phyloP scores from a whole-genome alignment of 2,888 invertebrate genomes.

The Argyresthia goedartella region DNA sequence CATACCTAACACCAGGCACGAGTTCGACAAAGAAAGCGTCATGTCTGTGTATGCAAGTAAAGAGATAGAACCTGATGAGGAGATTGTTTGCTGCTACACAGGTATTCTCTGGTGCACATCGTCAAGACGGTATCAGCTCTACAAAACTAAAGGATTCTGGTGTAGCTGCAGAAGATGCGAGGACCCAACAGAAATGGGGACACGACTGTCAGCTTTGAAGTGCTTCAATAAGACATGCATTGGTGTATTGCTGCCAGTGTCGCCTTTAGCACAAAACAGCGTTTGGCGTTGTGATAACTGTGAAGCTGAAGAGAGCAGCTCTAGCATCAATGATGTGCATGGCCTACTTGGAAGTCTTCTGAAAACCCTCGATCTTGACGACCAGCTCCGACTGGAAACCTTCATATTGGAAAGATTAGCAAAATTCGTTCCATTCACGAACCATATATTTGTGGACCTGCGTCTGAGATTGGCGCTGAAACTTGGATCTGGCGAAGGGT shows the following conservation, averaged over 20 bases:
- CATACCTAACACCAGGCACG: slow-evolving; percentile 75
- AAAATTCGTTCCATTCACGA: slow-evolving; percentile 42
- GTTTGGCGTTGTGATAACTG: slow-evolving; percentile 73
- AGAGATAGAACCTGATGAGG: slow-evolving; percentile 69
- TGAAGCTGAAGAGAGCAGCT: slow-evolving; percentile 29
- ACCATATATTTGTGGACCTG: slow-evolving; percentile 50
- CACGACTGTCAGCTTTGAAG: slow-evolving; percentile 62
- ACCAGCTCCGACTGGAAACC: slow-evolving; percentile 54
- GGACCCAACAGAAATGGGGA: slow-evolving; percentile 74
- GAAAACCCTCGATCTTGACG: slow-evolving; percentile 50
- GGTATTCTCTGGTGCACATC: slow-evolving; percentile 77
- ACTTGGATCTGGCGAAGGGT: slow-evolving; percentile 34
- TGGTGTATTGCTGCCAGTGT: slow-evolving; percentile 65
- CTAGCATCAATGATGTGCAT: slow-evolving; percentile 55
- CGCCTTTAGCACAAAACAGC: slow-evolving; percentile 50
- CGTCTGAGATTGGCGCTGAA: slow-evolving; percentile 37
- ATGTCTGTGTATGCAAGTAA: slow-evolving; percentile 72
- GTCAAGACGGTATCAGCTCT: slow-evolving; percentile 71
- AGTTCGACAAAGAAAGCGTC: slow-evolving; percentile 62
- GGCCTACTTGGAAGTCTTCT: slow-evolving; percentile 67
- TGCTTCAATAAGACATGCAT: slow-evolving; percentile 62
- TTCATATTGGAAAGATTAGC: slow-evolving; percentile 36
- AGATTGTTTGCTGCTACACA: slow-evolving; percentile 76
- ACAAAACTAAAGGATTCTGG: slow-evolving; percentile 74
- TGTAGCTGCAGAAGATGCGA: slow-evolving; percentile 74